Evolutionary conservation across 1,140 invertebrate genomes (phyloP), one percentile per base, ranked within the genome.

Genomic region (Brachionus angularis): DNA sequence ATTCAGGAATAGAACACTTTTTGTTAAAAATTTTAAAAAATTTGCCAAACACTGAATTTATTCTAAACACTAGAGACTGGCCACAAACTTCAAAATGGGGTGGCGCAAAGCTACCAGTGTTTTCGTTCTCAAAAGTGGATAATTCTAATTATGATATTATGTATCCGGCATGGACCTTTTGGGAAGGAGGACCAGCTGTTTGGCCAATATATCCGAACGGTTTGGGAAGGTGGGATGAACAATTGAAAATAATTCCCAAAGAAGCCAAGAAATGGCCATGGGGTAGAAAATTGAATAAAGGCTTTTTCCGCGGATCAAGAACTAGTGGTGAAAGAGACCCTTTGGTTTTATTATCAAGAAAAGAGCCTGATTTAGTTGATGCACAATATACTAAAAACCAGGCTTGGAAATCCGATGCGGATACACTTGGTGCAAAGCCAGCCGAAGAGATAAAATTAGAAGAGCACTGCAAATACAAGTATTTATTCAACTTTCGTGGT

Each of bases 331-430:
- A 97, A 79, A 83, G 94, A 72, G 94, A 98, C 83, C 85, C 89
- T 49, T 82, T 97, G n/a, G 83, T 98, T 67, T 80, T 92, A 42
- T 80, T 98, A 1, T 93, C 92, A 33, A 84, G 93, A 72, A 85
- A 85, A 44, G 79, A 86, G 46, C 88, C 91, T 14, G 83, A 91
- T 2, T 77, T 96, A 42, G 87, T 91, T 18, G 90, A 96, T 84
- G 94, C 93, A 7, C 85, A 90, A 73, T 97, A 96, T 79, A 97
- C 94, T 0, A 96, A 95, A 81, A 98, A 98, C 84, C 94, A 98
- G 84, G 93, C 93, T 0, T 98, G 93, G 93, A 95, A 91, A 80
- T 96, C 93, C 31, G 86, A 91, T 52, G 77, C 70, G 31, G 92
- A 96, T 76, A 95, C 92, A n/a, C 83, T 96, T 5, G 82, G 88